Evolutionary conservation across 1,140 invertebrate species (phyloP).

Genomic region (Meloidogyne hapla): DNA sequence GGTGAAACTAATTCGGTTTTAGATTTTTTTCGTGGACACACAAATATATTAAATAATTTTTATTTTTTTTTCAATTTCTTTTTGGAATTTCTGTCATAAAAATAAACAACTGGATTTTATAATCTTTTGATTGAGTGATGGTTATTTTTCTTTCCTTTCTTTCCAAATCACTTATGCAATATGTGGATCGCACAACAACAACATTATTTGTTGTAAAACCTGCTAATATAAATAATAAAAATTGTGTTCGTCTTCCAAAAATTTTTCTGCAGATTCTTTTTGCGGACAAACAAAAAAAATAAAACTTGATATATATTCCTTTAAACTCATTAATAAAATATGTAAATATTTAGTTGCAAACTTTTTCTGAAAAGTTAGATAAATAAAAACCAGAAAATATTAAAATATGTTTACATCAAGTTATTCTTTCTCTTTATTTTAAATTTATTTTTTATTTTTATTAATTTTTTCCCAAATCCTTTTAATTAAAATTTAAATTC

Average conservation of each 20-base stretch:
- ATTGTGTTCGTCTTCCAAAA: not conserved
- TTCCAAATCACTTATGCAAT: not conserved
- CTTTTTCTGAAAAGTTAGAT: too few relatives aligned
- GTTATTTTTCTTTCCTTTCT: not conserved
- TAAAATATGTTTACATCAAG: too few relatives aligned
- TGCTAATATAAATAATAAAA: not conserved
- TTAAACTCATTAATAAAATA: too few relatives aligned
- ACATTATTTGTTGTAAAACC: not conserved
- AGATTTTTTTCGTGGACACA: not conserved
- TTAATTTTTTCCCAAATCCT: too few relatives aligned
- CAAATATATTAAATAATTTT: not conserved
- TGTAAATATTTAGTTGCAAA: too few relatives aligned
- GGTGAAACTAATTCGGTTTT: not conserved
- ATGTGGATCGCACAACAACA: not conserved
- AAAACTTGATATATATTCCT: too few relatives aligned
- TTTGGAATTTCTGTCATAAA: not conserved
- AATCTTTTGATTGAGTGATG: not conserved
- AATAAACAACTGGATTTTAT: not conserved
- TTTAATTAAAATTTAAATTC: too few relatives aligned
- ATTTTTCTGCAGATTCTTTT: too few relatives aligned
- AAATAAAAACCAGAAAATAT: too few relatives aligned
- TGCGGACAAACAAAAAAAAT: too few relatives aligned
- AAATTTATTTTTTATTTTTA: too few relatives aligned
- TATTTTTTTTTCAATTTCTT: not conserved
- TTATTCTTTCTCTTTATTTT: too few relatives aligned